Evolutionary conservation across 2,797 vertebrate genomes (phyloP).

Genomic region (Myiotriccus ornatus): DNA sequence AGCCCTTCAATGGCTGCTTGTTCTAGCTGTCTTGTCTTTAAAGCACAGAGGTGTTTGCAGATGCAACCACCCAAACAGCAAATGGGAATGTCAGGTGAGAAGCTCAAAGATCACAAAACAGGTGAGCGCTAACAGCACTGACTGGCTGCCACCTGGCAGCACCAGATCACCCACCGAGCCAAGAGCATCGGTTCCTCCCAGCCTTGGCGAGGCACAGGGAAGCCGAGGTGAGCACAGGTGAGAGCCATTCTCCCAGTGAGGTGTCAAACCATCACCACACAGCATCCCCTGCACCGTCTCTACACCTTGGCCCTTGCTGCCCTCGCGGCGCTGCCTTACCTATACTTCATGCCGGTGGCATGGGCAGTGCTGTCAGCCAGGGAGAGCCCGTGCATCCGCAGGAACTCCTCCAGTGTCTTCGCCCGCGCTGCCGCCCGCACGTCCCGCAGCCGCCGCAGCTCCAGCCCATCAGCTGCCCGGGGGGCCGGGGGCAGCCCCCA

Average conservation of each 20-base stretch:
- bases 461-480: constrained; percentile 83
- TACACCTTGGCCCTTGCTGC: neutral
- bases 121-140: neutral
- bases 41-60: neutral
- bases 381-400: constrained; percentile 93
- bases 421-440: constrained; percentile 89
- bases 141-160: neutral
- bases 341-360: constrained; percentile 96
- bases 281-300: neutral
- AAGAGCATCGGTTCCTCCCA: neutral
- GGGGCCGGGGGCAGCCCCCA: constrained; percentile 87
- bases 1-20: fast-evolving
- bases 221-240: neutral
- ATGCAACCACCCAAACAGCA: neutral
- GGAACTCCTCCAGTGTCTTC: constrained; percentile 96
- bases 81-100: neutral
- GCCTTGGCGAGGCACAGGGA: fast-evolving
- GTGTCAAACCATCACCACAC: neutral
- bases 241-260: neutral
- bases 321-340: constrained; percentile 81
- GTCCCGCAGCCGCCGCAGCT: constrained; percentile 90
- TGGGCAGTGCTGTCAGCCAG: constrained; percentile 90
- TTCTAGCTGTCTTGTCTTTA: neutral
- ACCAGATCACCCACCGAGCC: fast-evolving
- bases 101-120: neutral